Base-by-base conservation (phyloP, 1,140 invertebrate species). In the Caenorhabditis brenneri region DNA sequence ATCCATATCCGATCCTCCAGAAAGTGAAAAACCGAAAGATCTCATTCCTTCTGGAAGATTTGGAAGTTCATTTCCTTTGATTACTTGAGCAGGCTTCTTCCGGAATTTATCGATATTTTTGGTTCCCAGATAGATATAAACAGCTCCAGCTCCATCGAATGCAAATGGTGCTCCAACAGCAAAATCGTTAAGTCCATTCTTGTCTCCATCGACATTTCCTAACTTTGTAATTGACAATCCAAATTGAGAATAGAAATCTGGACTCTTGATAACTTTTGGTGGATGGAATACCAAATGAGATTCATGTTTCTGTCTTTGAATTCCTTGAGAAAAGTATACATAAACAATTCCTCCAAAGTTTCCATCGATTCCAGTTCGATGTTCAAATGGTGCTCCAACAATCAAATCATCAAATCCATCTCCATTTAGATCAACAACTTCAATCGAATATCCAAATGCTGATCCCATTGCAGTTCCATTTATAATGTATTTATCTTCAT, bases 91-190 rank as follows among this genome's bases (percentile, higher is more conserved):
- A 0, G 89, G 86, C 51, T 86, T 80, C 22, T 78, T 79, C 24
- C 82, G 79, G 49, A 90, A 89, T 27, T 60, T 65, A 0, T 84
- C 53, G 12, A 69, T 42, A 79, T 29, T 48, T 31, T 80, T 55
- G 16, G 94, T 94, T 9, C 96, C 96, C 83, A 96, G 92, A 92
- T 94, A 96, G 87, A 97, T 95, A 89, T 96, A 97, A 55, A 97
- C 94, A 3, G 94, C 93, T 16, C 92, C 92, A 22, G 83, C 84
- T 10, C 95, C 95, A 86, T 94, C 92, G 2, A 93, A 94, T 91
- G 96, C 95, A 90, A 96, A 97, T 0, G 96, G 96, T 29, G 96
- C 96, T 22, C 96, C 96, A 80, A 97, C 93, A 0, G 95, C 96
- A 60, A 97, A 92, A 91, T 97, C 96, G 91, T 88, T 87, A 36